phyloP scores from a whole-genome alignment of 2,797 vertebrate species.

The Anas bernieri region DNA sequence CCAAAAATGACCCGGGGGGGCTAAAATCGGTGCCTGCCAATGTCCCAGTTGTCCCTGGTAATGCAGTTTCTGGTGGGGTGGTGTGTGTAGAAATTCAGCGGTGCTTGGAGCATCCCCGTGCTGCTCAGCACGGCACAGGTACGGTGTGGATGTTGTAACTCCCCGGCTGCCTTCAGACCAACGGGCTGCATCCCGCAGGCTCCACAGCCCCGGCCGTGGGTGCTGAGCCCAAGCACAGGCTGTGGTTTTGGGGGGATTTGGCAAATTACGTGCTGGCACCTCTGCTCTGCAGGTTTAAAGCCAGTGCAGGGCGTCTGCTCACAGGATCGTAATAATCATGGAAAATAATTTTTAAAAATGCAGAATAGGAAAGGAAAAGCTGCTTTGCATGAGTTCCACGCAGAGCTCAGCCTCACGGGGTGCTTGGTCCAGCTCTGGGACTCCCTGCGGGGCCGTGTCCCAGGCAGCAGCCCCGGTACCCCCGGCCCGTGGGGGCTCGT shows the following conservation, averaged over 20 bases:
- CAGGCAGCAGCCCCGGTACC: neutral
- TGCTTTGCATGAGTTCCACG: neutral
- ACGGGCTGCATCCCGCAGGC: rapidly evolving
- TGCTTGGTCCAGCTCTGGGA: too few relatives aligned
- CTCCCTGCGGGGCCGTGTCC: neutral
- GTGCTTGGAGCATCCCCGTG: neutral
- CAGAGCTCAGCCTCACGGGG: neutral
- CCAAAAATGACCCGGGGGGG: rapidly evolving
- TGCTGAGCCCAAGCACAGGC: neutral
- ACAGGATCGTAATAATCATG: neutral
- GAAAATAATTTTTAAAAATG: neutral
- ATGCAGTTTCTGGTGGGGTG: rapidly evolving
- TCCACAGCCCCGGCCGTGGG: rapidly evolving
- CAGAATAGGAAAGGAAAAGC: neutral
- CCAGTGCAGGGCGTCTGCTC: rapidly evolving
- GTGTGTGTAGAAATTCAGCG: neutral
- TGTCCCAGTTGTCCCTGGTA: rapidly evolving
- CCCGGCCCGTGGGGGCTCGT: rapidly evolving
- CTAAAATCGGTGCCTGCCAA: neutral
- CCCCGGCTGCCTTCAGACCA: neutral
- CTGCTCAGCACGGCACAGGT: neutral
- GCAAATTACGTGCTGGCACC: rapidly evolving
- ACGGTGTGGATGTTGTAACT: neutral
- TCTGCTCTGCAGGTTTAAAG: neutral
- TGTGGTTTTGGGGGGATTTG: neutral